Conservation (phyloP, 2,113 vertebrate species). For the Chloropsis hardwickii region DNA sequence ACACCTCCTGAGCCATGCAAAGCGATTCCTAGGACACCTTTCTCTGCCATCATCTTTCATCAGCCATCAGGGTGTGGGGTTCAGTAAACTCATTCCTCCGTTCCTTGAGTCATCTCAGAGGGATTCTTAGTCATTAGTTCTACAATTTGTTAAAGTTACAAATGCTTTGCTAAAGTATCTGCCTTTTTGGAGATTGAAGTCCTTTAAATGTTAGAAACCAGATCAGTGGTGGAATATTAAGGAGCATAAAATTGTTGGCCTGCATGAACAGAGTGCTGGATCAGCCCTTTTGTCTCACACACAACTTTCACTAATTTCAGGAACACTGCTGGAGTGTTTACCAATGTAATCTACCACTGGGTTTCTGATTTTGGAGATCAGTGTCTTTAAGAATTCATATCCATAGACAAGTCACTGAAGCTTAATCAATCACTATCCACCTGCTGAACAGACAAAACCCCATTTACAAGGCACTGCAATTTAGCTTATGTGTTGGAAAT, state of each 20-base stretch:
- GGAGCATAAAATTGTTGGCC: background rate
- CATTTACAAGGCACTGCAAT: background rate
- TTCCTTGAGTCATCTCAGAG: background rate
- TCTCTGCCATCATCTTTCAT: background rate
- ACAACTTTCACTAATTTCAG: background rate
- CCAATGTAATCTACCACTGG: background rate
- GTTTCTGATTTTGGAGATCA: background rate
- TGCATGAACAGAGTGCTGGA: fast-evolving
- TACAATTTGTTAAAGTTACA: background rate
- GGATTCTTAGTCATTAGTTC: background rate
- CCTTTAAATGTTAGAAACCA: background rate
- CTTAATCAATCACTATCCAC: background rate
- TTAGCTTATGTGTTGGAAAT: background rate
- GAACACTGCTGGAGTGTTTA: background rate
- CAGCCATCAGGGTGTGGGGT: background rate
- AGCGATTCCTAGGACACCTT: background rate
- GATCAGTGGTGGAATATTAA: background rate
- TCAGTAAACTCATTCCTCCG: background rate
- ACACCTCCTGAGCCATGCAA: background rate
- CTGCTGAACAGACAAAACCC: background rate
- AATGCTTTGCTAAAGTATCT: background rate
- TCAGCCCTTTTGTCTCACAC: background rate
- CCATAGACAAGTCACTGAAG: slow-evolving; percentile 16
- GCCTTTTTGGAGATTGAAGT: background rate
- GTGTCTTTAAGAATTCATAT: slow-evolving; percentile 39